These are phyloP conservation scores for Chironomus tepperi DNA, from an alignment of 1,140 invertebrate genomes.

Conservation along the genomic window DNA sequence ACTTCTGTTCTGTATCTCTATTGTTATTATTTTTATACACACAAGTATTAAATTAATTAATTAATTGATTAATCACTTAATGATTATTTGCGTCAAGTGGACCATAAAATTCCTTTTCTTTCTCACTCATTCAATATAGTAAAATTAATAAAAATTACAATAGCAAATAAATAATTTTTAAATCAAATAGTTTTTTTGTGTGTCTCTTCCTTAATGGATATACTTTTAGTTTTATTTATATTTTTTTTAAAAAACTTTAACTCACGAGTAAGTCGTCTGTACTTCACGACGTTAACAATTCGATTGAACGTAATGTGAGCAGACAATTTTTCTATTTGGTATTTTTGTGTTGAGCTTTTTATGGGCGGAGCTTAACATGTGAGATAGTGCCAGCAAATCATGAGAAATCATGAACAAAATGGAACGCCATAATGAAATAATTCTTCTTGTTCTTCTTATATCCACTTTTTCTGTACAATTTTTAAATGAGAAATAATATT, in stretches of 20 bases:
- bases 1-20: neutral
- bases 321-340: neutral
- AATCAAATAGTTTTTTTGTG: no score
- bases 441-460: neutral
- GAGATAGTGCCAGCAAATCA: neutral
- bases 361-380: neutral
- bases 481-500: no score
- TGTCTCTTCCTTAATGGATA: neutral
- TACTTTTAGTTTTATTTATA: neutral
- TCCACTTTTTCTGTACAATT: neutral
- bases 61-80: neutral
- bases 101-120: neutral
- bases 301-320: neutral
- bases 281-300: constrained; percentile 3
- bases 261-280: neutral
- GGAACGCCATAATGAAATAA: neutral
- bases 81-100: neutral
- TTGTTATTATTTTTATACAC: neutral
- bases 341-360: neutral
- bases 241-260: neutral
- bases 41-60: neutral
- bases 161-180: no score
- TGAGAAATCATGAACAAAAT: neutral
- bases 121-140: neutral
- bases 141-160: no score